Evolutionary conservation across 1,140 invertebrate species (phyloP), one percentile per base, ranked within the genome.

Genomic region (Belonocnema kinseyi): DNA sequence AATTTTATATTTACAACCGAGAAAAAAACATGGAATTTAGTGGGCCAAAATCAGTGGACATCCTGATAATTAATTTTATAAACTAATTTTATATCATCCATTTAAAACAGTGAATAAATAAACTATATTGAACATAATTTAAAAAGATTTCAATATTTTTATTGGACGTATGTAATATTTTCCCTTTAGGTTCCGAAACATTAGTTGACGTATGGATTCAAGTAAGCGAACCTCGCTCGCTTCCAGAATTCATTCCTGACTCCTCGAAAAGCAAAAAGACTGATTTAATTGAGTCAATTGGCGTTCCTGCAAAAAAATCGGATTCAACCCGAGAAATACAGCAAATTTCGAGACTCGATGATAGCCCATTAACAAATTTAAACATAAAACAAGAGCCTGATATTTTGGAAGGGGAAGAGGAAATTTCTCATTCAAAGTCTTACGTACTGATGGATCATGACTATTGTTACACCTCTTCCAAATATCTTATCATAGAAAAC

Each of bases 141-240:
- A 10, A 50, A 77, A 54, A 21, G 75, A 52, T 14, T 14, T 16
- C 13, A 33, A 33, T 33, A 33, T 33, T 13, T 13, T 0, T 2
- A 66, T 14, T 16, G 16, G 16, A 66, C 21, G 21, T 53, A 13
- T 14, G 16, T 90, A 92, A 53, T 83, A 17, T 26, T 10, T 50
- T 72, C 51, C 21, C 40, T 0, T 46, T 11, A 94, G 95, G 96
- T 53, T 94, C 95, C 11, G 96, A 97, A 91, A 97, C 96, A 11
- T 89, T 95, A 21, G 92, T 95, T 1, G 94, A 96, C 79, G 91
- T 96, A 46, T 95, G 94, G 93, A 86, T 96, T 11, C 93, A 93
- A 78, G 90, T 92, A 0, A 79, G 54, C 33, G 78, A 85, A 33
- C 72, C 70, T 3, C 74, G 73, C 6, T 73, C n/a, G 12, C 33